phyloP scores from a whole-genome alignment of 92 coral and sea anemone species.

The Actinernus sp. region DNA sequence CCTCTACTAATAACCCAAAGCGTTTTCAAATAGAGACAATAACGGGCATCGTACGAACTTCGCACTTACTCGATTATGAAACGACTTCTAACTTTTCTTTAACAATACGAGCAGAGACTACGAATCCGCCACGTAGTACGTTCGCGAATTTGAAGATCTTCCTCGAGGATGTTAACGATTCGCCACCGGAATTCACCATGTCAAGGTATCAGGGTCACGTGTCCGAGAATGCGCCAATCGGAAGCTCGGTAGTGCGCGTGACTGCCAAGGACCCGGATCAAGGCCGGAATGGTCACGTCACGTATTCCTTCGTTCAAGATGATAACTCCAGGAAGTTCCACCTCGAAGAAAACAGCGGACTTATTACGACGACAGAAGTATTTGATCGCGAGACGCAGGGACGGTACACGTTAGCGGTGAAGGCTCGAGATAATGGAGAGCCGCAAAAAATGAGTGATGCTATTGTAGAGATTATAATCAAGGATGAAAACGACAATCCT shows the following conservation, averaged over 20 bases:
- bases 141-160: slow-evolving; percentile 75
- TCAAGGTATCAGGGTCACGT: slow-evolving; percentile 84
- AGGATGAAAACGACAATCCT: slow-evolving; percentile 82
- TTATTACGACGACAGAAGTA: slow-evolving; percentile 67
- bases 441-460: slow-evolving; percentile 42
- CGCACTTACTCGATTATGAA: slow-evolving; percentile 80
- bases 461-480: slow-evolving; percentile 68
- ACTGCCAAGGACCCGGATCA: slow-evolving; percentile 83
- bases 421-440: slow-evolving; percentile 78
- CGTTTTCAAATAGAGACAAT: slow-evolving; percentile 63
- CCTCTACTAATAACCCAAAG: slow-evolving; percentile 65
- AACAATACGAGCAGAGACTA: slow-evolving; percentile 80
- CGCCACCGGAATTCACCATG: slow-evolving; percentile 88
- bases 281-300: slow-evolving; percentile 71
- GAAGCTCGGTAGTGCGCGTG: slow-evolving; percentile 82
- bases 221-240: slow-evolving; percentile 87
- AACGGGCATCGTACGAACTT: slow-evolving; percentile 57
- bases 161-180: slow-evolving; percentile 92
- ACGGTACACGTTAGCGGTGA: slow-evolving; percentile 65
- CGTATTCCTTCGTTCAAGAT: slow-evolving; percentile 42
- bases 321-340: slow-evolving; percentile 42
- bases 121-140: slow-evolving; percentile 72
- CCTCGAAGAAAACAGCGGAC: slow-evolving; percentile 61
- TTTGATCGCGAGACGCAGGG: slow-evolving; percentile 83
- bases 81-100: slow-evolving; percentile 79